Evolutionary conservation across 2,888 invertebrate species (phyloP), one percentile per base, ranked within the genome.

Genomic region (Macrosoma leucophasiata): DNA sequence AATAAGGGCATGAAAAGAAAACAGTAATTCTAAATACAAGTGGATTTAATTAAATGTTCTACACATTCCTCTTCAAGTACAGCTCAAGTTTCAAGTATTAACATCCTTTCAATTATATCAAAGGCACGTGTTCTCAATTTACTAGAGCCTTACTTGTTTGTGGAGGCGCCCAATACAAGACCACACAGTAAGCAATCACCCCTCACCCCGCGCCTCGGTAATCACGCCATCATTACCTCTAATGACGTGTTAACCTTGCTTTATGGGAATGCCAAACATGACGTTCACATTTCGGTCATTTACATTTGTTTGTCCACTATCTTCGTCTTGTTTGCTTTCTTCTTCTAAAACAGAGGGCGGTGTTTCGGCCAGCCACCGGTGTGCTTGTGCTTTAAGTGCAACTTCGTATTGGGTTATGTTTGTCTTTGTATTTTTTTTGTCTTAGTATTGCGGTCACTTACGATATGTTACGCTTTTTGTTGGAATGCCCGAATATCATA

Each of bases 251-350:
- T 84, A 84, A 82, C 82, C 75, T 74, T 72, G 70, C 78, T 79
- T 81, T 84, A 84, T 82, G 84, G 82, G 84, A 82, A 84, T 81
- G 81, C 82, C 82, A 84, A 84, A 84, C 84, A 82, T 76, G 78
- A 78, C 81, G 81, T 74, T 75, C 81, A 81, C 72, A 81, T 84
- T 82, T 82, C 75, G 79, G 77, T 81, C 82, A 79, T 81, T 84
- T 81, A 82, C 76, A 78, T 82, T 78, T 82, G 84, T 84, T 84
- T 84, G 79, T 74, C 79, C 61, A 75, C 74, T 72, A 74, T 79
- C 76, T 78, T 68, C 58, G 65, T 65, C 62, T 62, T 84, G 77
- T 84, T 84, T 82, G 72, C 73, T 58, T 64, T 75, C 72, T 67
- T 66, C 76, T 51, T 78, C 76, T 84, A 81, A 77, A 82, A 82